Evolutionary conservation across 2,113 vertebrate species (phyloP), one percentile per base, ranked within the genome.

Genomic region (Dasypus novemcinctus): DNA sequence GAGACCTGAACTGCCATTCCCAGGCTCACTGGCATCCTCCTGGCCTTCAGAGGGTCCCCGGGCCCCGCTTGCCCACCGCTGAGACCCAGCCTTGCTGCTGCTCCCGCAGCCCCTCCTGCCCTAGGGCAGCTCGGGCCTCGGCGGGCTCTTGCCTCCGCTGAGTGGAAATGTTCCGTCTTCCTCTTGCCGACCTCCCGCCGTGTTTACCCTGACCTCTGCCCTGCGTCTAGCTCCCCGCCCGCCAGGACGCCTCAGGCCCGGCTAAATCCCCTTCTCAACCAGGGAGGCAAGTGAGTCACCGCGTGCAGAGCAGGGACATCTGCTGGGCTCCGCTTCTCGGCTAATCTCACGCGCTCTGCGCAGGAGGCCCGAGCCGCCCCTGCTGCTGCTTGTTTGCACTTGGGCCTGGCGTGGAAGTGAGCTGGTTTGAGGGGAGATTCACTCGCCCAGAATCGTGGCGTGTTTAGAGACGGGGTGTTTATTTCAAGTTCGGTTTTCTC

Each of bases 221-320:
- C 96, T 18, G 46, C 12, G 3, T 14, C 89, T 38, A 14, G 13
- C 52, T 95, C 82, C 79, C 74, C 88, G 93, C 66, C 95, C 88
- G 68, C 87, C 96, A 72, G 61, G 66, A 46, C 4, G 0, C 20
- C 84, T 94, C 89, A 38, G 93, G 91, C 91, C 74, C 7, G 78
- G 91, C 93, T 87, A 90, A 85, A 90, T 76, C 87, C 66, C 72
- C 81, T 78, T 72, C 90, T 91, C 87, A 25, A 92, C 88, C 87
- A 76, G 91, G 96, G 95, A 96, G 96, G 91, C 93, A 27, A 97
- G 93, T 97, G 96, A 97, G 94, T 97, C 97, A 97, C 90, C 3
- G 3, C 1, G 80, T 18, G 87, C 64, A 14, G 95, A 94, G 86
- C 85, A 68, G 92, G 96, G 96, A 92, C 97, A 95, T 96, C 97